These are phyloP conservation scores for Oxyruncus cristatus DNA, from an alignment of 2,113 vertebrate genomes.

Conservation along the genomic window DNA sequence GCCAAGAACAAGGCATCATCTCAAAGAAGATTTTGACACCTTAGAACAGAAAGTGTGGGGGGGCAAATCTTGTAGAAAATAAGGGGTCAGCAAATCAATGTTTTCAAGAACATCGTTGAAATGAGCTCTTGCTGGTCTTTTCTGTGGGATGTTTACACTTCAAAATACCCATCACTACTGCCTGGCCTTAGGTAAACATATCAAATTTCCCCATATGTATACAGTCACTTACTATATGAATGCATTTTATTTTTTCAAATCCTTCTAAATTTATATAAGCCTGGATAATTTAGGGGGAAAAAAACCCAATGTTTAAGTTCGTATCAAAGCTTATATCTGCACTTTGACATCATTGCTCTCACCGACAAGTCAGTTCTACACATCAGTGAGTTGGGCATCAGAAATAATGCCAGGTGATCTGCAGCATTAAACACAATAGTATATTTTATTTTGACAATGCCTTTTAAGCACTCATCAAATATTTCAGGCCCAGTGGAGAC, in stretches of 20 bases:
- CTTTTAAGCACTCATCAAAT: background rate
- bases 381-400: background rate
- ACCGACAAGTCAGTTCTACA: background rate
- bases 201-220: background rate
- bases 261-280: background rate
- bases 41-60: background rate
- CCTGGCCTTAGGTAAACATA: background rate
- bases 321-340: background rate
- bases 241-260: background rate
- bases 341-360: background rate
- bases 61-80: rapidly evolving
- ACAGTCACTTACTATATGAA: background rate
- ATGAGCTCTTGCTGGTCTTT: background rate
- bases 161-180: background rate
- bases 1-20: background rate
- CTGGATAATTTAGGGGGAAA: background rate
- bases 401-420: background rate
- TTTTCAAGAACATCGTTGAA: background rate
- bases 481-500: background rate
- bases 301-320: background rate
- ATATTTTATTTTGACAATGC: background rate
- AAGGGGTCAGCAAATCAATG: background rate
- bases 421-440: background rate
- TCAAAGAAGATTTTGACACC: background rate
- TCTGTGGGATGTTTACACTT: background rate